These are phyloP conservation scores for Ibycter americanus DNA, from an alignment of 2,797 vertebrate species.

Conservation along the genomic window DNA sequence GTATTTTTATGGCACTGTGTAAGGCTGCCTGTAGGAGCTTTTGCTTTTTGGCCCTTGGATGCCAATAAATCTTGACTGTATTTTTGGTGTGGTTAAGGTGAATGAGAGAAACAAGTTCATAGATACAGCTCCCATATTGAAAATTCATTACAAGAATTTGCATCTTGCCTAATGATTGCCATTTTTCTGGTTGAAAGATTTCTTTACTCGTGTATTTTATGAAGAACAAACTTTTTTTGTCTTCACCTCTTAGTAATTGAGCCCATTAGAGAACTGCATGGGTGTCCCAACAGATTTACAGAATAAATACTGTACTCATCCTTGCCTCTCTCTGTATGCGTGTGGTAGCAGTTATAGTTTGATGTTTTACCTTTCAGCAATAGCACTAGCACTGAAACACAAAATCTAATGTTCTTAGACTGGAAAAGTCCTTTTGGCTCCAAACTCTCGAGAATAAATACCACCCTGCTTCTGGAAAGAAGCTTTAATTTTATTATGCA, in stretches of 20 bases:
- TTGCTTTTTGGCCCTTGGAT: background rate
- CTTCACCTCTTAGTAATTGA: background rate
- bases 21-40: background rate
- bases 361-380: background rate
- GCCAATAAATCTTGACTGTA: background rate
- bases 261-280: background rate
- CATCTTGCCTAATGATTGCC: background rate
- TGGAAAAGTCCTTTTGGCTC: background rate
- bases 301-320: background rate
- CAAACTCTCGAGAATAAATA: background rate
- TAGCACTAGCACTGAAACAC: background rate
- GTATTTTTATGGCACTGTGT: background rate
- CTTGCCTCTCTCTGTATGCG: background rate
- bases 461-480: constrained; percentile 23
- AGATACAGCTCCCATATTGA: background rate
- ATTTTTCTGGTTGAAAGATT: background rate
- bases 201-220: background rate
- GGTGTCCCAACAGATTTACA: background rate
- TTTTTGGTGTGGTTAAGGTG: constrained; percentile 6
- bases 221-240: background rate
- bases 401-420: background rate
- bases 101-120: background rate
- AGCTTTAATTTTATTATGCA: constrained; percentile 39
- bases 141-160: background rate
- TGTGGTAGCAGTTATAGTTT: background rate